A percentile compares a stretch with the other conserved stretches of the same genome.
Conservation (phyloP, 2,888 invertebrate genomes). For the Brachyopa scutellaris region DNA sequence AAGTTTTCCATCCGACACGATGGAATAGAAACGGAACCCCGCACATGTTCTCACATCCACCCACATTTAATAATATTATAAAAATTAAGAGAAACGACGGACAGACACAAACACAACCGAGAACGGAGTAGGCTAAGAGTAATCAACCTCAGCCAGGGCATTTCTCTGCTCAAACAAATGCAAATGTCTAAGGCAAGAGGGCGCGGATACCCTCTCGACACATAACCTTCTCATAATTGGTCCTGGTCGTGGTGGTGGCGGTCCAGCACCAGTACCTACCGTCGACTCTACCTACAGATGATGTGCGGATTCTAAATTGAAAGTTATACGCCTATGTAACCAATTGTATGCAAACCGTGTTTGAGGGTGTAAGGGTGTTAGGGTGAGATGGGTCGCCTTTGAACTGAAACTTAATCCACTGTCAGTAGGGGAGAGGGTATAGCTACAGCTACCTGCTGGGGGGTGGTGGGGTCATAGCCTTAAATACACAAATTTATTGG, state of each 20-base stretch:
- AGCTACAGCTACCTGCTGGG: background rate
- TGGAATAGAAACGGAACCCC: background rate
- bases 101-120: background rate
- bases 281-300: conserved; percentile 32
- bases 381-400: conserved; percentile 11
- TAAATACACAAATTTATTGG: conserved; percentile 79
- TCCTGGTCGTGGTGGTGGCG: conserved; percentile 23
- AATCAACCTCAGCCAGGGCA: conserved; percentile 63
- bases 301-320: conserved; percentile 71
- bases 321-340: conserved; percentile 67
- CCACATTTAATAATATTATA: conserved; percentile 63
- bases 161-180: conserved; percentile 54
- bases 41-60: background rate
- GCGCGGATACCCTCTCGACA: background rate
- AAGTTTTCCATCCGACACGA: conserved; percentile 43
- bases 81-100: conserved; percentile 67
- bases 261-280: background rate
- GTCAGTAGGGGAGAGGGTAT: conserved; percentile 20
- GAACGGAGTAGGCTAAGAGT: conserved; percentile 38
- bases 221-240: conserved; percentile 53
- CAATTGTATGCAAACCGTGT: conserved; percentile 59
- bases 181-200: conserved; percentile 27
- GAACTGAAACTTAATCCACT: conserved; percentile 68
- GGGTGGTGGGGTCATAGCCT: conserved; percentile 69
- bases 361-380: too few species aligned